A percentile compares a stretch with the other conserved stretches of the same genome.
Evolutionary conservation across 2,113 vertebrate genomes (phyloP).

Genomic region (Gnathonemus echidnorhynchus): DNA sequence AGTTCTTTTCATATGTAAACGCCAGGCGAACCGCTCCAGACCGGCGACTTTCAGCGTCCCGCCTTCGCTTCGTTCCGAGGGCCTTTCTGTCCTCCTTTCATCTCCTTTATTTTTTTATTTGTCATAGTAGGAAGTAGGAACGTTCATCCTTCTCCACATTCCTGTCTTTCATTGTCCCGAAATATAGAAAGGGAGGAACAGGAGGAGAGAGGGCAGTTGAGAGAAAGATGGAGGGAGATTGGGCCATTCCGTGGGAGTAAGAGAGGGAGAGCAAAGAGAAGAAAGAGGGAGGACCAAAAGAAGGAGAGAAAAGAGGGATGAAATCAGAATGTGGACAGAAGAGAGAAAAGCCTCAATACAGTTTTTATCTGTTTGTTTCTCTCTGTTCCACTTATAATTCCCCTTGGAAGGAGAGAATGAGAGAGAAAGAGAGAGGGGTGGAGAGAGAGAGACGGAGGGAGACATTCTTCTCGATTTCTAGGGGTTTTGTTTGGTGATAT

Average conservation of each 20-base stretch:
- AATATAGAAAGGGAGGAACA: not conserved
- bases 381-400: conserved; percentile 8
- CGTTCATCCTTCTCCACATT: not conserved
- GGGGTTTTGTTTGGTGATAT: not conserved
- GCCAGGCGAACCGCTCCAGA: not conserved
- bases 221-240: not conserved
- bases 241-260: not conserved
- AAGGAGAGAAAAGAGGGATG: not conserved
- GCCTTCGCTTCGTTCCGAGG: not conserved
- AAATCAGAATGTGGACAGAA: not conserved
- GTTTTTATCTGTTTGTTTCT: conserved; percentile 16
- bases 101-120: not conserved
- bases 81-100: not conserved
- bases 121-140: not conserved
- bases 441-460: not conserved
- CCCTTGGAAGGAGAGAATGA: not conserved
- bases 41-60: not conserved
- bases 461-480: not conserved
- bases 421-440: not conserved
- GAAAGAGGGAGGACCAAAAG: not conserved
- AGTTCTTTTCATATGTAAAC: not conserved
- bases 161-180: not conserved
- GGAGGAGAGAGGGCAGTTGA: not conserved
- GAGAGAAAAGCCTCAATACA: not conserved
- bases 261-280: not conserved